phyloP scores from a whole-genome alignment of 2,113 vertebrate species.

The Ammodramus savannarum region DNA sequence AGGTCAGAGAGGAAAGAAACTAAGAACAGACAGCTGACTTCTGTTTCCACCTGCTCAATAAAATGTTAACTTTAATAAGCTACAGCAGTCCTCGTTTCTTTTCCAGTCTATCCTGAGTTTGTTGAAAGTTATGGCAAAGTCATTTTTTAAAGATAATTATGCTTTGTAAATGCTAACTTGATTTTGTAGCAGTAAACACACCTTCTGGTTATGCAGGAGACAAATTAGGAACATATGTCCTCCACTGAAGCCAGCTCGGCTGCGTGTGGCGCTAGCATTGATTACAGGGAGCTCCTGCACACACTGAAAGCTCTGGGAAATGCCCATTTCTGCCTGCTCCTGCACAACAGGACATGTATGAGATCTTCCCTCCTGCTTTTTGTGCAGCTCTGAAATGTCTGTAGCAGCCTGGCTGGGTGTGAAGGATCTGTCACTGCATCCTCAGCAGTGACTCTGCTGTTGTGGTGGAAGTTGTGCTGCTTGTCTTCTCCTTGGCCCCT shows the following conservation, averaged over 20 bases:
- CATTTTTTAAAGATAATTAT: constrained; percentile 53
- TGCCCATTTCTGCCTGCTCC: background rate
- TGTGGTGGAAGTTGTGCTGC: background rate
- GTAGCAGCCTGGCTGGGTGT: background rate
- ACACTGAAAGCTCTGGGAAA: background rate
- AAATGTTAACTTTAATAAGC: constrained; percentile 17
- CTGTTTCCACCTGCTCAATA: constrained; percentile 48
- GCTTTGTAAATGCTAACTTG: constrained; percentile 27
- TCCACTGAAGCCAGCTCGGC: constrained; percentile 20
- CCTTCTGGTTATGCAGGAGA: constrained; percentile 41
- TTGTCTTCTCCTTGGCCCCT: background rate
- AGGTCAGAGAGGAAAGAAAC: constrained; percentile 56
- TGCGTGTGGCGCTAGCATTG: background rate
- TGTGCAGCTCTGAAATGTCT: background rate
- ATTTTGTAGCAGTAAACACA: constrained; percentile 51
- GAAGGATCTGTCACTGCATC: background rate
- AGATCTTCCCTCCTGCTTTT: background rate
- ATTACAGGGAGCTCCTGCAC: constrained; percentile 9
- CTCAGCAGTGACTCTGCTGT: background rate
- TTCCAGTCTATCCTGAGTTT: constrained; percentile 37
- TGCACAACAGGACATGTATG: accelerated
- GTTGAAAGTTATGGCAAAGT: constrained; percentile 58
- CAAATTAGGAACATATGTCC: constrained; percentile 51
- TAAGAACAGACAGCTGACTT: constrained; percentile 24
- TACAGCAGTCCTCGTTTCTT: constrained; percentile 20